Evolutionary conservation across 2,888 invertebrate genomes (phyloP), one percentile per base, ranked within the genome.

Genomic region (Parelbella ahira): DNA sequence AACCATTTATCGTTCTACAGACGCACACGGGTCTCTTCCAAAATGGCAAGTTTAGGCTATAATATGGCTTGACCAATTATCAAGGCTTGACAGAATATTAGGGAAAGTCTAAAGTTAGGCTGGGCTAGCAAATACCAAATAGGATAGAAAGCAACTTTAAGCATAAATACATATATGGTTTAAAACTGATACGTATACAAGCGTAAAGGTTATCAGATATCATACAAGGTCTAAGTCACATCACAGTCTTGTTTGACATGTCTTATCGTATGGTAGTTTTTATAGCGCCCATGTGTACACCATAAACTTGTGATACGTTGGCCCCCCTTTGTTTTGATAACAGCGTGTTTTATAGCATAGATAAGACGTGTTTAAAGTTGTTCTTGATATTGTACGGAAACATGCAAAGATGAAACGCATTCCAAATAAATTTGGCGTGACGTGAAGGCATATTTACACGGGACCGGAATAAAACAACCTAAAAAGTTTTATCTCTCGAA

Each of bases 261-360:
- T 27, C 44, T 65, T 70, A 72, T 74, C 72, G 50, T 47, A 45
- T 50, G 51, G 64, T 49, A 61, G 66, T 59, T 58, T 60, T 64
- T n/a, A n/a, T n/a, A 38, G 29, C 9, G n/a, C 47, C 37, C 19
- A 28, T 50, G 44, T 50, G 45, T 45, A 37, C 30, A 47, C 44
- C 39, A 47, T 45, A 49, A 47, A 47, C 47, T 47, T 46, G 23
- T 11, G 42, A 39, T 44, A 29, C 30, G 19, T 28, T 44, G 34
- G n/a, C 41, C 37, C 37, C 44, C 37, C 42, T 37, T 30, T 45
- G 37, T 39, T 41, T 33, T 42, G 47, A 48, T 48, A 48, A 44
- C 44, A 37, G 28, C 43, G 28, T 45, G 42, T 42, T 41, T 48
- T 47, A 44, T 36, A 38, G 43, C 28, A 13, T 6, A 10, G 47